Base-by-base conservation (phyloP, 2,797 vertebrate genomes). In the Arctocebus calabarensis region DNA sequence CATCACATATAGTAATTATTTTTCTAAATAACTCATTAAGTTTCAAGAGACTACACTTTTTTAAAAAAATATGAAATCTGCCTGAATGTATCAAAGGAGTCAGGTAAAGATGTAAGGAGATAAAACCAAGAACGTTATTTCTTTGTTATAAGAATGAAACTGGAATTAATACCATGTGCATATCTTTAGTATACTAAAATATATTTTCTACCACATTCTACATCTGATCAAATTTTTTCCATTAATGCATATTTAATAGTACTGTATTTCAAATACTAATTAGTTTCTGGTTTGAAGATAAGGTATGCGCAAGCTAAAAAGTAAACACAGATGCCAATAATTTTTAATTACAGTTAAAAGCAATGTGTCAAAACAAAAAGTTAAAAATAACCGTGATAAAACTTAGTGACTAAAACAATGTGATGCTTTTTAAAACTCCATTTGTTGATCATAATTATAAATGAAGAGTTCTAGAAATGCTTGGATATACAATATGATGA, bases 281-380 rank as follows among this genome's bases (percentile, higher is more conserved):
- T 97, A 97, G 75, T 92, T 92, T 96, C 61, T 71, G 74, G 88
- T 96, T 85, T 88, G 82, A 97, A 97, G 97, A 97, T 95, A 97
- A 98, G 97, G 97, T 97, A 98, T 86, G 93, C 90, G 89, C 95
- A 96, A 97, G 94, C 93, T 84, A 88, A 92, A 97, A 97, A 97
- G 90, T 97, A 98, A 98, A 98, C 97, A 98, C 96, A 98, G 97
- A 98, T 97, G 97, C 90, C 97, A 97, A 71, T 96, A 98, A 94
- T 96, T 98, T 97, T 96, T 97, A 98, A 97, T 97, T 79, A 96
- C 52, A 96, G 71, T 94, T 96, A 93, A 40, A 95, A 97, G 84
- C 70, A 97, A 90, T 95, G 88, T 97, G 95, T 97, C 96, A 98
- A 97, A 98, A 98, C 93, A 98, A 66, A 73, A 97, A 97, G 61